Evolutionary conservation across 23 tunicate genomes (phyloP), one percentile per base, ranked within the genome.

Genomic region (Aplidium turbinatum): DNA sequence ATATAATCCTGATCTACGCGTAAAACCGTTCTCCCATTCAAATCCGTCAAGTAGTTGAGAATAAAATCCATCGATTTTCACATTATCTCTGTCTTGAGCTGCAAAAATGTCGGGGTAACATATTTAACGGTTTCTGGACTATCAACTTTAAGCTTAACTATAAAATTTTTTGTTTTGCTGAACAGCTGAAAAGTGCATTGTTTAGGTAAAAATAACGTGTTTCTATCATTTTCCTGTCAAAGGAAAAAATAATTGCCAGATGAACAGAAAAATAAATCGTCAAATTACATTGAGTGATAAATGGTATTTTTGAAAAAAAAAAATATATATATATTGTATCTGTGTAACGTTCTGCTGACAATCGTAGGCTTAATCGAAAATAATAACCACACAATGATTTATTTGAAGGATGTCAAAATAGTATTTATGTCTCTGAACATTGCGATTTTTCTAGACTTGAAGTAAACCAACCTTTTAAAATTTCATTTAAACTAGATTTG

Each of bases 1-100:
- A 47, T 47, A 61, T 7, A 89, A 35, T 19, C 96, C 96, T 0
- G 64, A 26, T 38, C 81, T 84, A n/a, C 72, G 27, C 3, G 81
- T 74, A 71, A 42, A 89, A 11, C 96, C 96, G 23, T 69, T 34
- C 28, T 89, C 85, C 87, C 87, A 89, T 54, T 89, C 89, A 58
- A 89, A 82, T 2, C 79, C 60, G 52, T 89, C 96, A 80, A 89
- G 78, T 19, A 89, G 53, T 47, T 68, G 76, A 34, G 77, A 67
- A 28, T 30, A 47, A 68, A 47, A 86, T 11, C 80, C 93, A 25
- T 33, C 81, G 9, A 86, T 85, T 16, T 62, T 63, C 1, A 86
- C 93, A 9, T 32, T 24, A 24, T 86, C 93, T 4, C 27, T 1
- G 16, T 36, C 33, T 56, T 73, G 86, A 32, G 93, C 93, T 86